phyloP scores from a whole-genome alignment of 2,113 vertebrate species.

The Noctilio leporinus region DNA sequence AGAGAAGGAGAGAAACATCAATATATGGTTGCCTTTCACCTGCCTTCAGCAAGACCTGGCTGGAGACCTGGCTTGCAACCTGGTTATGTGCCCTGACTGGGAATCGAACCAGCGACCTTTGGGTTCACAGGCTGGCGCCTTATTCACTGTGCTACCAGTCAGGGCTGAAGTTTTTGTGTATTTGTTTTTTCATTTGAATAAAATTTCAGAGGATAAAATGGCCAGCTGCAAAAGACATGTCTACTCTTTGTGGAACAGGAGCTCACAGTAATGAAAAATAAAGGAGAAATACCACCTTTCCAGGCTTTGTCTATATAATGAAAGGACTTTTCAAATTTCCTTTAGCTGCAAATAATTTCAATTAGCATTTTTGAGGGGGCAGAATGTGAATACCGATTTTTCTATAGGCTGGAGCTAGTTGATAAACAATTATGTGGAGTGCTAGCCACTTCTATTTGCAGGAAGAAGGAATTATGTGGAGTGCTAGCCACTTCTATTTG shows the following conservation, averaged over 20 bases:
- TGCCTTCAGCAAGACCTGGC: too few species aligned
- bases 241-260: constrained; percentile 48
- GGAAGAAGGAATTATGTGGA: constrained; percentile 30
- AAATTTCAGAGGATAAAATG: constrained; percentile 51
- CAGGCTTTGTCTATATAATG: constrained; percentile 36
- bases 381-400: constrained; percentile 58
- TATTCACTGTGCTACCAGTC: too few species aligned
- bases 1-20: too few species aligned
- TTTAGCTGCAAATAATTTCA: constrained; percentile 60
- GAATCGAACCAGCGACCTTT: too few species aligned
- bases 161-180: background rate
- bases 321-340: constrained; percentile 65
- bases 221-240: constrained; percentile 57
- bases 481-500: constrained; percentile 13
- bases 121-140: too few species aligned
- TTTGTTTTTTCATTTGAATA: constrained; percentile 50
- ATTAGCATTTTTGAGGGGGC: constrained; percentile 66
- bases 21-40: too few species aligned
- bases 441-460: constrained; percentile 3
- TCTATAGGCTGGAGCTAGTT: constrained; percentile 2
- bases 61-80: too few species aligned
- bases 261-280: constrained; percentile 33
- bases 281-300: constrained; percentile 19
- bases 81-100: too few species aligned
- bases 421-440: constrained; percentile 54